These are phyloP conservation scores for Sinhomidia bicolor DNA, from an alignment of 2,888 invertebrate genomes.

Conservation along the genomic window DNA sequence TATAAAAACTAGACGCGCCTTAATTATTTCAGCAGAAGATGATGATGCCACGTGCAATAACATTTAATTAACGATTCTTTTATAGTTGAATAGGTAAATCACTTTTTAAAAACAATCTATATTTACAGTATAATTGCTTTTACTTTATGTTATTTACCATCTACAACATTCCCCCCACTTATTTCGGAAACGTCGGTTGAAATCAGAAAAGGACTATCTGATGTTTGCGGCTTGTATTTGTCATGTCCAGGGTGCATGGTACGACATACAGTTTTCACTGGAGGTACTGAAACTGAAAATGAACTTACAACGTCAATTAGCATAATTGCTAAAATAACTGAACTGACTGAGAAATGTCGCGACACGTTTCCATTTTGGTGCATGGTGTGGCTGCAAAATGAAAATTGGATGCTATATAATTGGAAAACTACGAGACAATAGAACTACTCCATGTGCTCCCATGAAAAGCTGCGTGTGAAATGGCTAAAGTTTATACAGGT, in stretches of 20 bases:
- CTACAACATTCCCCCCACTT: conserved; percentile 53
- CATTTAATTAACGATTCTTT: too few species aligned
- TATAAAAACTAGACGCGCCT: too few species aligned
- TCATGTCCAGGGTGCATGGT: conserved; percentile 71
- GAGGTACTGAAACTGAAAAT: conserved; percentile 72
- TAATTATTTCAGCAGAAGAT: too few species aligned
- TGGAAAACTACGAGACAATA: neutral
- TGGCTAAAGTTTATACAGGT: neutral
- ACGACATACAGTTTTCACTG: conserved; percentile 61
- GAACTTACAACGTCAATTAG: conserved; percentile 43
- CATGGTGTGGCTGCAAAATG: neutral
- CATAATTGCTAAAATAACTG: neutral
- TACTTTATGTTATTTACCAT: conserved; percentile 62
- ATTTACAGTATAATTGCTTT: too few species aligned
- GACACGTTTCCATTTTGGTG: neutral
- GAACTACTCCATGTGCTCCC: neutral
- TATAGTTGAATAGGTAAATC: too few species aligned
- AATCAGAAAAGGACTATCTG: conserved; percentile 54
- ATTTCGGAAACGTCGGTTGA: conserved; percentile 55
- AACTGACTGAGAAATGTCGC: neutral
- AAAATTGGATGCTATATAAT: neutral
- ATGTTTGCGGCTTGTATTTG: conserved; percentile 65
- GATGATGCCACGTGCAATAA: too few species aligned
- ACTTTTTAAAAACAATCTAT: too few species aligned
- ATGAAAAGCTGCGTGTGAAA: neutral